These are phyloP conservation scores for Mimumesa dahlbomi DNA, from an alignment of 2,888 invertebrate species.

Conservation along the genomic window DNA sequence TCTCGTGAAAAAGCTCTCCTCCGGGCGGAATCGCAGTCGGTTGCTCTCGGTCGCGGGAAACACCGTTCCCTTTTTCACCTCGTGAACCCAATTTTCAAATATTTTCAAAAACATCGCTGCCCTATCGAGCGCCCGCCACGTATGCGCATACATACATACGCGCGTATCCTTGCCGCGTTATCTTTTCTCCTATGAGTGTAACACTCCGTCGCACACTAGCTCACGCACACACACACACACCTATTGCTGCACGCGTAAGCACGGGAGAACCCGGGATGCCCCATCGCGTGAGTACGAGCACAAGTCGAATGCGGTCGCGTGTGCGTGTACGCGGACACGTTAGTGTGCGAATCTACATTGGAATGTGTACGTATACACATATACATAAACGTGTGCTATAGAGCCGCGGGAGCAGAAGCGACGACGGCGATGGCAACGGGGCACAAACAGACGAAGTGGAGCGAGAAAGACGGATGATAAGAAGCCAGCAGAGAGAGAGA, in stretches of 20 bases:
- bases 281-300: background rate
- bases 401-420: slow-evolving; percentile 57
- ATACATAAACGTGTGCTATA: slow-evolving; percentile 45
- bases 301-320: slow-evolving; percentile 31
- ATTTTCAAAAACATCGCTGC: too few species aligned
- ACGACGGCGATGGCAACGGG: slow-evolving; percentile 54
- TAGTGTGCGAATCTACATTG: background rate
- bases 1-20: too few species aligned
- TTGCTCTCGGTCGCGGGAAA: too few species aligned
- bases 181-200: slow-evolving; percentile 5
- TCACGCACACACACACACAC: background rate
- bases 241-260: background rate
- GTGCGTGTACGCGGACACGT: background rate
- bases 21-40: too few species aligned
- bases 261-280: background rate
- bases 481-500: slow-evolving; percentile 4
- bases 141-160: background rate
- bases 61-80: too few species aligned
- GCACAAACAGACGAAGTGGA: slow-evolving; percentile 53
- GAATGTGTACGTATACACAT: background rate
- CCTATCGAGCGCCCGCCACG: too few species aligned
- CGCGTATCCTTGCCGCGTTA: slow-evolving; percentile 12
- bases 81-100: too few species aligned
- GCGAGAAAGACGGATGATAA: slow-evolving; percentile 1
- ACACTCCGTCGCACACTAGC: background rate